Evolutionary conservation across 2,113 vertebrate species (phyloP), one percentile per base, ranked within the genome.

Genomic region (Embiotoca jacksoni): DNA sequence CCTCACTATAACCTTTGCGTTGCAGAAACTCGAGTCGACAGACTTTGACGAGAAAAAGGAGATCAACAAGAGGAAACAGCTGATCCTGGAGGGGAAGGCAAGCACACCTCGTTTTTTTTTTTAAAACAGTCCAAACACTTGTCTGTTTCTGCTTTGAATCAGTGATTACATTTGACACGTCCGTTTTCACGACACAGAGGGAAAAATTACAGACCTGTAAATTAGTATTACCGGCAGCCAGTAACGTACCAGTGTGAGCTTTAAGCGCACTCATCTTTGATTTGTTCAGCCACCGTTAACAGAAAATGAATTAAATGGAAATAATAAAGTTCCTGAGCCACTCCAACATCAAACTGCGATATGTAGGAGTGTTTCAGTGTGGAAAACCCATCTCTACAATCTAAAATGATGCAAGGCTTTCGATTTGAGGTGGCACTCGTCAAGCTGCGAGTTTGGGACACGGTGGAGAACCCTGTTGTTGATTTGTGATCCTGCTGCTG

Each of bases 21-120:
- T 54, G 4, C 82, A 99, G 98, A 97, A 93, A 89, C 94, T 99
- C 1, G 98, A 99, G 81, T 94, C 96, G 0, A 94, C 90, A 1
- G 96, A 98, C 79, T 99, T 99, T 53, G 97, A 97, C 5, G 97
- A 99, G 92, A 99, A 97, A 91, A 99, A 97, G 39, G 96, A 99
- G 80, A 97, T 96, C 53, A 97, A 99, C 82, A 99, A 99, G 73
- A 94, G 96, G 90, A 99, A 99, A 52, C 96, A 99, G 82, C 83
- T 99, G 92, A 98, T 99, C 87, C 86, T 99, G 3, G 97, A 99
- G 66, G 97, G 98, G 7, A 99, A 98, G 95, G 98, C 96, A 86
- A 83, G 93, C 37, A 5, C 6, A 3, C 3, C 70, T 64, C 1
- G 23, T 23, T 23, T 23, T 23, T 37, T 64, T n/a, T 9, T 50